Percentiles rank a stretch among this genome's conserved stretches.
Conservation (phyloP, 2,113 vertebrate species). For the Rhagologus leucostigma region DNA sequence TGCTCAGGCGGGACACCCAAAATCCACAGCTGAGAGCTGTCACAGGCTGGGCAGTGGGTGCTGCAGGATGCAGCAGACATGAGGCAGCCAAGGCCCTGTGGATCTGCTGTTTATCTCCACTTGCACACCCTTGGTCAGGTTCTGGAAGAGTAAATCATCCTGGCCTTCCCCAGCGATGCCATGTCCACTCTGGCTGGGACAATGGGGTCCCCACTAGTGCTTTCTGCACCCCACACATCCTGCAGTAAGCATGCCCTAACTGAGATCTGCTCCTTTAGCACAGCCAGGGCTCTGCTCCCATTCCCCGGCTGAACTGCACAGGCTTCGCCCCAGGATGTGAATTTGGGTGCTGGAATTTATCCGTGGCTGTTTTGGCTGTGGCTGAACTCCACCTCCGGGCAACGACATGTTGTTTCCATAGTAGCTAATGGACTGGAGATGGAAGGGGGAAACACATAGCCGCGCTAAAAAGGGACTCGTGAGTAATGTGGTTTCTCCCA, state of each 20-base stretch:
- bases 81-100: not conserved
- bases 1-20: not conserved
- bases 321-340: slow-evolving; percentile 17
- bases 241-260: not conserved
- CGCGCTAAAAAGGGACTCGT: slow-evolving; percentile 24
- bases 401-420: slow-evolving; percentile 67
- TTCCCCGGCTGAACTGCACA: not conserved
- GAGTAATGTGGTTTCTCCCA: slow-evolving; percentile 57
- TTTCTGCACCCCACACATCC: not conserved
- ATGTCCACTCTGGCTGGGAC: not conserved
- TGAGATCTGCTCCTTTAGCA: not conserved
- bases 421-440: slow-evolving; percentile 62
- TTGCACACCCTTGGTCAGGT: not conserved
- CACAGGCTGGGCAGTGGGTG: not conserved
- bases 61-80: not conserved
- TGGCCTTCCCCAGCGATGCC: not conserved
- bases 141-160: not conserved
- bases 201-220: not conserved
- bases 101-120: not conserved
- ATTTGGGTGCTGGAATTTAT: slow-evolving; percentile 38
- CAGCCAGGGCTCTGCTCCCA: accelerated
- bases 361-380: slow-evolving; percentile 5
- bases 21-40: not conserved
- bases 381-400: slow-evolving; percentile 44
- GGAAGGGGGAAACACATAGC: slow-evolving; percentile 36